Percentiles rank a stretch among this genome's conserved stretches.
phyloP scores from a whole-genome alignment of 2,888 invertebrate genomes.

The Monochamus alternatus region DNA sequence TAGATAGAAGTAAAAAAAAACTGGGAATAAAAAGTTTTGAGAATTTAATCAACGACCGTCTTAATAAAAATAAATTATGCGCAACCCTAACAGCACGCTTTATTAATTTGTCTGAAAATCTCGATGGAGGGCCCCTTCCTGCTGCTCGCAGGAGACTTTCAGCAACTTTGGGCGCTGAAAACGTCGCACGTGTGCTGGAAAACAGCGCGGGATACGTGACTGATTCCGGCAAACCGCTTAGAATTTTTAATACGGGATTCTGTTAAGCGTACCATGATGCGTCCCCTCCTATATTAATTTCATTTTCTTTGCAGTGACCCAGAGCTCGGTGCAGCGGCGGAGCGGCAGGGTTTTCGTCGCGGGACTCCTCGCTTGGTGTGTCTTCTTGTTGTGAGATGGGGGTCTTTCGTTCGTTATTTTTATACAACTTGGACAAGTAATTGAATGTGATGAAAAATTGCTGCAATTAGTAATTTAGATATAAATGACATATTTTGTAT shows the following conservation, averaged over 20 bases:
- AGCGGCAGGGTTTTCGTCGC: conserved; percentile 15
- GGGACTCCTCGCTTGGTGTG: background rate
- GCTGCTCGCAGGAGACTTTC: background rate
- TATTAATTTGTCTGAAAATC: background rate
- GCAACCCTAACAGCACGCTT: background rate
- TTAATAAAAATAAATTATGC: too few relatives aligned
- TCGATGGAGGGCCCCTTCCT: too few relatives aligned
- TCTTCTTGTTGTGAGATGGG: conserved; percentile 8
- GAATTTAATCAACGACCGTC: too few relatives aligned
- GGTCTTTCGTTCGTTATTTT: conserved; percentile 13
- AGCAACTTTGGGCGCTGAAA: background rate
- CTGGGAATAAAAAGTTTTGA: too few relatives aligned
- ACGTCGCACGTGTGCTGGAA: background rate
- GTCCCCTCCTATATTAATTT: background rate
- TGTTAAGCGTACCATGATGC: background rate
- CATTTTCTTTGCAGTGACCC: conserved; percentile 46
- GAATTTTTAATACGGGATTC: background rate
- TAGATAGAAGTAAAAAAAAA: too few relatives aligned
- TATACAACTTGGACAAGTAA: conserved; percentile 23
- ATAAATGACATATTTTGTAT: conserved; percentile 39
- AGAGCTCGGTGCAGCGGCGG: conserved; percentile 40
- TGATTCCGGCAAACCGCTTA: background rate
- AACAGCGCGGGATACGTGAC: background rate
- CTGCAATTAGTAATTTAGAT: conserved; percentile 53
- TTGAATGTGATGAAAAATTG: conserved; percentile 55